A percentile compares a stretch with the other conserved stretches of the same genome.
Evolutionary conservation across 2,888 invertebrate species (phyloP).

Genomic region (Vanessa cardui): DNA sequence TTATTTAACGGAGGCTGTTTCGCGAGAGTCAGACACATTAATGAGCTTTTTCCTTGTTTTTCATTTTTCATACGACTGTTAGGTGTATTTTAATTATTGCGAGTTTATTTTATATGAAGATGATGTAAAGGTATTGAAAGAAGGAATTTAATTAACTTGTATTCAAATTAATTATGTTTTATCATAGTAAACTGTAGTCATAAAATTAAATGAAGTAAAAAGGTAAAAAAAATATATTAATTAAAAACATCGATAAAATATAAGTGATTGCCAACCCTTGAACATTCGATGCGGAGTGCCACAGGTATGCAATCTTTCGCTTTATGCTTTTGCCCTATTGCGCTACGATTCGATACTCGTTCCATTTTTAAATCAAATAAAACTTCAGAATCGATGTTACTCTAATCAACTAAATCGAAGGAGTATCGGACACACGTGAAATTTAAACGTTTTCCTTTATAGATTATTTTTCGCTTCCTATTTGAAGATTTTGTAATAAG

Average conservation of each 20-base stretch:
- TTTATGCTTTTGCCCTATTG: conserved; percentile 68
- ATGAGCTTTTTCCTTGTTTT: conserved; percentile 36
- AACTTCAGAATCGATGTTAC: conserved; percentile 16
- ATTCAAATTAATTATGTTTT: neutral
- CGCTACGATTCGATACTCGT: conserved; percentile 55
- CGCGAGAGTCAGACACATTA: conserved; percentile 30
- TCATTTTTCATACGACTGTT: conserved; percentile 32
- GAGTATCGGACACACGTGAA: neutral
- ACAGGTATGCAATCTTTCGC: conserved; percentile 75
- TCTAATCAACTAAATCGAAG: conserved; percentile 13
- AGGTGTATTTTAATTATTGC: conserved; percentile 32
- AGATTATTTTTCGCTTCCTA: neutral
- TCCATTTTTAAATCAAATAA: conserved; percentile 32
- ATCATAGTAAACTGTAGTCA: neutral
- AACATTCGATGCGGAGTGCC: conserved; percentile 44
- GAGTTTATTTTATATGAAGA: conserved; percentile 32
- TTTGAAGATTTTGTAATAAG: too few relatives aligned
- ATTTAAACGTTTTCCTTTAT: conserved; percentile 8
- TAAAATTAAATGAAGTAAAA: conserved; percentile 1
- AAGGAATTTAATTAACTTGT: conserved; percentile 32
- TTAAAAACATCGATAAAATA: conserved; percentile 53
- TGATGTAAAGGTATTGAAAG: conserved; percentile 20
- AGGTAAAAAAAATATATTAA: conserved; percentile 12
- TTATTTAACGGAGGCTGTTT: conserved; percentile 31
- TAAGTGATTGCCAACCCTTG: conserved; percentile 53